Evolutionary conservation across 2,888 invertebrate genomes (phyloP).

Genomic region (Tethea ocularis): DNA sequence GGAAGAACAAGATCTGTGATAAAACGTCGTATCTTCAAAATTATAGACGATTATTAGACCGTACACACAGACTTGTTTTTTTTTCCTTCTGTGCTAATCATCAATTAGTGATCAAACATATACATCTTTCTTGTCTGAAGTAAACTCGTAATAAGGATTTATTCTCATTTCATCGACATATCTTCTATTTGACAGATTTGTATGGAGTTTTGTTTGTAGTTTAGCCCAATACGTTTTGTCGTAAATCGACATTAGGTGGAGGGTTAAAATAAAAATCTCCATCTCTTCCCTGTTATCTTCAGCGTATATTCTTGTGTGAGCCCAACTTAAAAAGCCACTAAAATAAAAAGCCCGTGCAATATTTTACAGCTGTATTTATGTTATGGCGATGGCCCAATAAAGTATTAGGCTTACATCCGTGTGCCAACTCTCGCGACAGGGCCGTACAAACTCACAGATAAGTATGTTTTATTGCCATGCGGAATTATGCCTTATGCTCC

Average conservation of each 20-base stretch:
- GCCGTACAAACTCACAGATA: constrained; percentile 26
- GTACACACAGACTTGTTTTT: too few relatives aligned
- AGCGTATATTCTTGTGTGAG: not conserved
- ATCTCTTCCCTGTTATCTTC: not conserved
- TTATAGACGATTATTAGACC: too few relatives aligned
- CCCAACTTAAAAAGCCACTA: not conserved
- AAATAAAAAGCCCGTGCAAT: constrained; percentile 2
- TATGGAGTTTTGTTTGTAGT: too few relatives aligned
- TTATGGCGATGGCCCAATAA: constrained; percentile 15
- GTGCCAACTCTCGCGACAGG: constrained; percentile 27
- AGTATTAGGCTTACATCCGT: constrained; percentile 15
- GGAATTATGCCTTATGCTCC: constrained; percentile 1
- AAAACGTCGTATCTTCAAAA: too few relatives aligned
- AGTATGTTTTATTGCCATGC: not conserved
- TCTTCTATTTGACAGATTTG: too few relatives aligned
- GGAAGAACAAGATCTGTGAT: too few relatives aligned
- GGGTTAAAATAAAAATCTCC: not conserved
- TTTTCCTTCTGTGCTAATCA: too few relatives aligned
- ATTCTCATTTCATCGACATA: too few relatives aligned
- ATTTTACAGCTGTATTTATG: constrained; percentile 9
- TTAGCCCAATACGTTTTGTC: too few relatives aligned
- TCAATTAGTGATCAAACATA: too few relatives aligned
- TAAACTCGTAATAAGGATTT: not conserved
- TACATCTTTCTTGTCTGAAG: too few relatives aligned
- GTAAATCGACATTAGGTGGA: too few relatives aligned